Conservation (phyloP, 2,888 invertebrate genomes). For the Apamea crenata region DNA sequence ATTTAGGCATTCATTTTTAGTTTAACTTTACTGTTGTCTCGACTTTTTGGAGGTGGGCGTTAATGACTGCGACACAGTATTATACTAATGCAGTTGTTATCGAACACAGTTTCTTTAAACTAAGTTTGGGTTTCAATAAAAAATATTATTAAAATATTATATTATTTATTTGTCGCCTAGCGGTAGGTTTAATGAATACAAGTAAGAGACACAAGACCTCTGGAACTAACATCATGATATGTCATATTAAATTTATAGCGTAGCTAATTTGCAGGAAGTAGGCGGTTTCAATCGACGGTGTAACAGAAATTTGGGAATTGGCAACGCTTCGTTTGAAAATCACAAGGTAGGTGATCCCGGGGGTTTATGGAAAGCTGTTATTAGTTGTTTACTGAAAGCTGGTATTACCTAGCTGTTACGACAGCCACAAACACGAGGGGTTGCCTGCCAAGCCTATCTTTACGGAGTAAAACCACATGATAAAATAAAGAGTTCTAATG, state of each 20-base stretch:
- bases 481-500: neutral
- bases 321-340: neutral
- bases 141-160: too few relatives aligned
- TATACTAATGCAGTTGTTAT: too few relatives aligned
- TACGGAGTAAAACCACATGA: neutral
- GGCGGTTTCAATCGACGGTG: neutral
- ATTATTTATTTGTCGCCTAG: neutral
- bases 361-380: constrained; percentile 1
- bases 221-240: neutral
- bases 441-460: neutral
- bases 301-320: neutral
- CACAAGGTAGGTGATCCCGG: neutral
- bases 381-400: neutral
- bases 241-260: neutral
- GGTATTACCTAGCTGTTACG: neutral
- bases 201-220: neutral
- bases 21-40: too few relatives aligned
- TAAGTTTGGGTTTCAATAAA: too few relatives aligned
- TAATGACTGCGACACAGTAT: too few relatives aligned
- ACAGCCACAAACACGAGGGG: neutral
- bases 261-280: neutral
- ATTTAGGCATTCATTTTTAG: neutral
- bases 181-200: neutral
- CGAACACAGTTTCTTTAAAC: too few relatives aligned
- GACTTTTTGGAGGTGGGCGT: too few relatives aligned